A percentile compares a stretch with the other conserved stretches of the same genome.
phyloP scores from a whole-genome alignment of 2,113 vertebrate species.

The Choloepus hoffmanni region DNA sequence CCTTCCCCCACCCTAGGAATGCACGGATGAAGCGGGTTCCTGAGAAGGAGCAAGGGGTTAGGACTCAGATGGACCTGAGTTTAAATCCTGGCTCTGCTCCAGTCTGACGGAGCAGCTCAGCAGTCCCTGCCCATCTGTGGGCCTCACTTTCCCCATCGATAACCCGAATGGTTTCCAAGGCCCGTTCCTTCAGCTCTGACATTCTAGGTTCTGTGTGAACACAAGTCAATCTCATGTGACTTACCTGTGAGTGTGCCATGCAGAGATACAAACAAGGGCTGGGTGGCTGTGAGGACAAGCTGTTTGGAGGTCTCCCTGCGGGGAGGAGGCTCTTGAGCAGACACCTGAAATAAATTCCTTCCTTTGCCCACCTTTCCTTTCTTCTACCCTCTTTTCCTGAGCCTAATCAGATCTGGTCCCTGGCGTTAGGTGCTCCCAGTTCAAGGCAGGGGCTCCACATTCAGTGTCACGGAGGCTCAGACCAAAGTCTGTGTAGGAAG shows the following conservation, averaged over 20 bases:
- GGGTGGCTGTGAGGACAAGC: not conserved
- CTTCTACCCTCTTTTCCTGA: not conserved
- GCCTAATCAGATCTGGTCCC: too few relatives aligned
- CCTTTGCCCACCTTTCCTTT: not conserved
- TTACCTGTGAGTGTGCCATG: too few relatives aligned
- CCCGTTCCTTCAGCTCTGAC: not conserved
- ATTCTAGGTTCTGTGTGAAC: not conserved
- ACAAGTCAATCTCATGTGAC: rapidly evolving
- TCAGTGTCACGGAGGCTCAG: not conserved
- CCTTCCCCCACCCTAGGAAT: too few relatives aligned
- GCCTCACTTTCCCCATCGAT: not conserved
- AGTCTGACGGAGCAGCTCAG: not conserved
- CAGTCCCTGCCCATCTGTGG: not conserved
- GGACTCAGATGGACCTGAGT: not conserved
- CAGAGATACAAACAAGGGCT: not conserved
- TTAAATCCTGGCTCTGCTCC: not conserved
- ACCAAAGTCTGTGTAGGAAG: not conserved
- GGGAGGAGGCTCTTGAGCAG: not conserved
- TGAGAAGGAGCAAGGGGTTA: not conserved
- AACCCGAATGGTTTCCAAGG: not conserved
- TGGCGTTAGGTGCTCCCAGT: not conserved
- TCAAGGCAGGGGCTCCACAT: too few relatives aligned
- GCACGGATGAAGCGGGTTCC: not conserved
- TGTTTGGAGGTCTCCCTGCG: not conserved
- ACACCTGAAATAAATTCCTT: not conserved